Base-by-base conservation (phyloP, 2,888 invertebrate genomes). In the Mylabris sibirica region DNA sequence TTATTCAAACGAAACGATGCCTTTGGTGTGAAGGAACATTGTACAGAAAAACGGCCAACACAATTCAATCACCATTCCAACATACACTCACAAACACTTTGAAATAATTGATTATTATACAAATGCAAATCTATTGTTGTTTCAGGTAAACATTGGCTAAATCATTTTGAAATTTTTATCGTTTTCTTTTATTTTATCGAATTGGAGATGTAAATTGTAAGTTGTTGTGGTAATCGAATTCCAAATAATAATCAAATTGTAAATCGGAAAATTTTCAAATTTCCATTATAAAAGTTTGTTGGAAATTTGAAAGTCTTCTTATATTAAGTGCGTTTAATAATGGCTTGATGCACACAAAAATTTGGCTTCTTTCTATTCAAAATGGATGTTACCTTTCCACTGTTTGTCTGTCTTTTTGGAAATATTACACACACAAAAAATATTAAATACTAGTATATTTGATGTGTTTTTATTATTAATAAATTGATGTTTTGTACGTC, bases 401-500 rank as follows among this genome's bases (percentile, higher is more conserved):
- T 30, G 8, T 30, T 30, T 30, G 30, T 30, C 30, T 4, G 4
- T 30, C 8, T 30, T 30, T 30, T 30, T 30, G 4, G 4, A 30
- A n/a, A n/a, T n/a, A 30, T 30, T 30, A 30, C 30, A 30, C 30
- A 30, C 30, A 30, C 30, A 8, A 38, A 9, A 38, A 12, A 6
- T n/a, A n/a, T n/a, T n/a, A n/a, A 38, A 38, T 2, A 3, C 14
- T 38, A 14, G 12, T 14, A 14, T 38, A 38, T 44, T 38, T 5
- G 17, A 17, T n/a, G 17, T 17, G 5, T 44, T 17, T 62, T 68
- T 20, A 65, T 68, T 20, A 65, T 77, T 71, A 76, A 77, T 68
- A 62, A 65, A 70, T 67, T 75, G 65, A 44, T 79, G 72, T 78
- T 79, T 79, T 78, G 65, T 30, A 30, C 30, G 30, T 30, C 30